phyloP scores from a whole-genome alignment of 2,888 invertebrate genomes.

The Anoplius nigerrimus region DNA sequence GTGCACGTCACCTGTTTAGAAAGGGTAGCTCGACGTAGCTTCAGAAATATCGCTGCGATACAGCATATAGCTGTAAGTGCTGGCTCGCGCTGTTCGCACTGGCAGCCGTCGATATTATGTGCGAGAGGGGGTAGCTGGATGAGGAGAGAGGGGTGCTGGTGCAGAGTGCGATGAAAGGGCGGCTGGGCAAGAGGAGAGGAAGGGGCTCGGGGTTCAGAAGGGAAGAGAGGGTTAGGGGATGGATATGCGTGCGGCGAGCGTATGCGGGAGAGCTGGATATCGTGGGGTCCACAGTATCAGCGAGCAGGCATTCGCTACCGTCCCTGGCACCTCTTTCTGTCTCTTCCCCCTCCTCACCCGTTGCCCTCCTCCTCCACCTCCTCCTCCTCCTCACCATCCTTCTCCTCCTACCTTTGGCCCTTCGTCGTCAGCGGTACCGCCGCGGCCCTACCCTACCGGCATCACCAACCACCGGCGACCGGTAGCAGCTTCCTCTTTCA shows the following conservation, averaged over 20 bases:
- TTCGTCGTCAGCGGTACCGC: background rate
- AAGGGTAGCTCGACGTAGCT: too few relatives aligned
- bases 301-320: conserved; percentile 54
- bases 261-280: conserved; percentile 27
- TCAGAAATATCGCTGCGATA: too few relatives aligned
- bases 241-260: conserved; percentile 7
- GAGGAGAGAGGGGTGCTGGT: conserved; percentile 8
- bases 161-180: background rate
- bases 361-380: conserved; percentile 22
- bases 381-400: too few relatives aligned
- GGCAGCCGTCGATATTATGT: conserved; percentile 49
- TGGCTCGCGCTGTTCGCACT: conserved; percentile 5
- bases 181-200: background rate
- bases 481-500: conserved; percentile 29
- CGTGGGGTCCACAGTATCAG: conserved; percentile 52
- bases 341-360: conserved; percentile 16
- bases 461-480: conserved; percentile 7
- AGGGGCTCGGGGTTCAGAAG: background rate
- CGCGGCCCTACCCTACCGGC: conserved; percentile 7
- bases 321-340: conserved; percentile 35
- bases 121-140: conserved; percentile 12
- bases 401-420: conserved; percentile 19
- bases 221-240: conserved; percentile 3
- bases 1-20: too few relatives aligned
- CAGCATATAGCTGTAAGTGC: too few relatives aligned